These are phyloP conservation scores for Heliconius hewitsoni DNA, from an alignment of 1,140 invertebrate genomes.

Conservation along the genomic window DNA sequence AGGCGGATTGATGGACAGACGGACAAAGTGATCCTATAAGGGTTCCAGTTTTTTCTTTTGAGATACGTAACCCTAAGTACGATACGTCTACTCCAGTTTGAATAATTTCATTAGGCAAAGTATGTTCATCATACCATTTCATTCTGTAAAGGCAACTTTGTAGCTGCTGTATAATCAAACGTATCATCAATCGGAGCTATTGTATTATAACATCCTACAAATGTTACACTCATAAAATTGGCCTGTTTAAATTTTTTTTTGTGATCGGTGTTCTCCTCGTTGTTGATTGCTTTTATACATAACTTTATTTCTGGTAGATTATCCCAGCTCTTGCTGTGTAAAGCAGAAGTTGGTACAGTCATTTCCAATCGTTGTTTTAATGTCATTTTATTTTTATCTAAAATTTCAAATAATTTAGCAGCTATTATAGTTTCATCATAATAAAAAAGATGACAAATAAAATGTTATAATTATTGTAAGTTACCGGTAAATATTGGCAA, in stretches of 20 bases:
- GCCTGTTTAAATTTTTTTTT: conserved; percentile 53
- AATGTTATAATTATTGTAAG: conserved; percentile 2
- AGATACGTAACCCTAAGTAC: too few species aligned
- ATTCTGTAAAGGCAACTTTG: conserved; percentile 54
- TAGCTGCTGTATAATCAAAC: conserved; percentile 52
- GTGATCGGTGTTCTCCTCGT: conserved; percentile 48
- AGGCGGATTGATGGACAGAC: too few species aligned
- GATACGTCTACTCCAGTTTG: neutral
- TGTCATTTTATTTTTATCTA: conserved; percentile 52
- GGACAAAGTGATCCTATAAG: too few species aligned
- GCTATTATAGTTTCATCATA: neutral
- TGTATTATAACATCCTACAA: conserved; percentile 64
- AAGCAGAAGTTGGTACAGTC: conserved; percentile 38
- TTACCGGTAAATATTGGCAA: conserved; percentile 60
- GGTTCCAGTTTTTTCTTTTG: too few species aligned
- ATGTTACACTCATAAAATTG: conserved; percentile 61
- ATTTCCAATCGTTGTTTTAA: conserved; percentile 63
- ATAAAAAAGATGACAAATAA: too few species aligned
- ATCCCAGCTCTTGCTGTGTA: conserved; percentile 64
- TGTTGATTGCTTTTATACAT: conserved; percentile 47
- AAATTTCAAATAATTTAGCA: conserved; percentile 32
- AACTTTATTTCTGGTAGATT: conserved; percentile 63
- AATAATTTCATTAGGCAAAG: neutral
- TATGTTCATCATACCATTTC: conserved; percentile 45
- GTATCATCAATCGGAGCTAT: conserved; percentile 48